A percentile compares a stretch with the other conserved stretches of the same genome.
Evolutionary conservation across 2,888 invertebrate genomes (phyloP).

Genomic region (Trissolcus brochymenae): DNA sequence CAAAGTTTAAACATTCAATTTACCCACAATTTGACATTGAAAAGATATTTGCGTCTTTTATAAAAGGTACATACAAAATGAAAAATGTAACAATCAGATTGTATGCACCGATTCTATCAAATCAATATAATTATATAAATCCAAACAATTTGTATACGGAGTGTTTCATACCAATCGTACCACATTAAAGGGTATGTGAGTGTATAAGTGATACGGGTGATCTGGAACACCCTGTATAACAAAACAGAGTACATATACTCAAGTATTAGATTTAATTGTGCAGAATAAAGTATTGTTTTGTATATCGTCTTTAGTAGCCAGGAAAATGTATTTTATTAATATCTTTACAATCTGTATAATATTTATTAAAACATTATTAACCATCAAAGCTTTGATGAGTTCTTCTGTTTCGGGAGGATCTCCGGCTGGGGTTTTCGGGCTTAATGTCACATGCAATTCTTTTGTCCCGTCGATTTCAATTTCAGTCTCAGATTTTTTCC

Average conservation of each 20-base stretch:
- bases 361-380: slow-evolving; percentile 65
- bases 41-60: too few relatives aligned
- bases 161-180: too few relatives aligned
- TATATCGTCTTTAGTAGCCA: slow-evolving; percentile 24
- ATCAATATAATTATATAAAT: neutral
- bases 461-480: slow-evolving; percentile 84
- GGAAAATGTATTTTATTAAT: slow-evolving; percentile 67
- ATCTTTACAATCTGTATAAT: slow-evolving; percentile 61
- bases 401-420: slow-evolving; percentile 96
- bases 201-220: too few relatives aligned
- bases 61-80: too few relatives aligned
- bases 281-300: slow-evolving; percentile 27
- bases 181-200: too few relatives aligned
- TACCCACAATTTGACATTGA: too few relatives aligned
- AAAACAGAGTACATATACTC: slow-evolving; percentile 3
- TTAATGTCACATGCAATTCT: slow-evolving; percentile 86
- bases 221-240: too few relatives aligned
- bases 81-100: too few relatives aligned
- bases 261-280: slow-evolving; percentile 15
- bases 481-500: slow-evolving; percentile 78
- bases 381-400: slow-evolving; percentile 85
- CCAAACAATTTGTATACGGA: neutral
- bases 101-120: neutral
- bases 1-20: too few relatives aligned
- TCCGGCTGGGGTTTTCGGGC: slow-evolving; percentile 87